Percentiles rank a stretch among this genome's conserved stretches.
These are phyloP conservation scores for Sternarchorhynchus goeldii DNA, from an alignment of 2,797 vertebrate species.

Conservation along the genomic window DNA sequence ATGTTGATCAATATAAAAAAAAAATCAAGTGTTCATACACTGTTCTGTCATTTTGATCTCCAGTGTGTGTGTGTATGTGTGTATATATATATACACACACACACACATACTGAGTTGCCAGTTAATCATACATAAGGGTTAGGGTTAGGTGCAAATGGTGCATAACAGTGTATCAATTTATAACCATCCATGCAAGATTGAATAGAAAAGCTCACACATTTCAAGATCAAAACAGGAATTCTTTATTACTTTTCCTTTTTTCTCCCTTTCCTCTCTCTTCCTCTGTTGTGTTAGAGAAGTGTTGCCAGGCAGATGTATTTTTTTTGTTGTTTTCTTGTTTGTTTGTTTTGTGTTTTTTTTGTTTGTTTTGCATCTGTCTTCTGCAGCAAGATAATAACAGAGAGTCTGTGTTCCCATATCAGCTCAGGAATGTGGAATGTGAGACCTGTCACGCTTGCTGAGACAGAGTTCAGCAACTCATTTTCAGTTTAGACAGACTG, in stretches of 20 bases:
- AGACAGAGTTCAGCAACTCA: constrained; percentile 59
- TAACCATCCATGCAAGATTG: neutral
- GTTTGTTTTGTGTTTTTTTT: constrained; percentile 27
- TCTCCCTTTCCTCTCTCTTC: neutral
- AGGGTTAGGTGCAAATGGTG: no score
- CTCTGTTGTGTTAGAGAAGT: constrained; percentile 36
- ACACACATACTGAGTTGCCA: no score
- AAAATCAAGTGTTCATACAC: no score
- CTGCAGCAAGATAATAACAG: constrained; percentile 56
- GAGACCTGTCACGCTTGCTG: constrained; percentile 60
- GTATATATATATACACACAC: no score
- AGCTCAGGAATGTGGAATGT: constrained; percentile 57
- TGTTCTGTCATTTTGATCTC: no score
- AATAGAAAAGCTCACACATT: constrained; percentile 17
- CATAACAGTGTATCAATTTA: no score
- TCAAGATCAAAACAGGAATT: constrained; percentile 21
- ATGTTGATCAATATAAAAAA: no score
- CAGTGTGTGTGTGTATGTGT: no score
- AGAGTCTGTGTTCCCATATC: constrained; percentile 58
- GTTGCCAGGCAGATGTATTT: constrained; percentile 48
- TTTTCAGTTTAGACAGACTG: constrained; percentile 59
- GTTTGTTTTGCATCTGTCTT: constrained; percentile 27
- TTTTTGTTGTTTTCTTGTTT: constrained; percentile 33
- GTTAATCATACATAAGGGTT: no score
- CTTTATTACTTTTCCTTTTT: neutral